Base-by-base conservation (phyloP, 1,140 invertebrate species). In the Drosophila pallidifrons region DNA sequence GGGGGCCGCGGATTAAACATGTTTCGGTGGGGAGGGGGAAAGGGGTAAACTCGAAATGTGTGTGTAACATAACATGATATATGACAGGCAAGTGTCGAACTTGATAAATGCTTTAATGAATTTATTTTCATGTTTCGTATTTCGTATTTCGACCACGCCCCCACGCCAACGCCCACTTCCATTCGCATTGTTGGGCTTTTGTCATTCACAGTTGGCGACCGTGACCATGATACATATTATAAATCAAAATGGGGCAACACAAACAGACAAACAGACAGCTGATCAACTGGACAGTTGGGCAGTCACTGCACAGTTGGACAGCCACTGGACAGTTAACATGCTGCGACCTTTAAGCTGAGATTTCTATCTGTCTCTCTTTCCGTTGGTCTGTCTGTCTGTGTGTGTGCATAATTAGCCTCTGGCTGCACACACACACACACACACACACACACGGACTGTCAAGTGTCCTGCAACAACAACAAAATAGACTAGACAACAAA, bases 71-170 rank as follows among this genome's bases (percentile, higher is more conserved):
- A 89, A 89, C 85, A 89, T 89, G 85, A 88, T 88, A 88, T 88
- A 88, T 88, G 85, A 88, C 85, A 89, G 47, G 60, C 80, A 73
- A 81, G 85, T 88, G 85, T 88, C 85, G 80, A 89, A 88, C 81
- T 88, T 88, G 85, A 88, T 88, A 88, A 88, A 88, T 88, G 85
- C 79, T 88, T 89, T 83, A 88, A 89, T 89, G 85, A 78, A 88
- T 88, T 89, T 88, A 88, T 88, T 87, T 87, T 88, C 82, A 60
- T 87, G 83, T 82, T 87, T 75, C 81, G 63, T 52, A 63, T 87
- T 87, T 88, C 82, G 67, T 87, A 25, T 75, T 8, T 16, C 35
- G 25, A 6, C 13, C 35, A 41, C 13, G 15, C 20, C 47, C 16
- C 2, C 47, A n/a, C 30, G 10, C 32, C 43, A 11, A 30, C 49